These are phyloP conservation scores for Deilephila elpenor DNA, from an alignment of 2,888 invertebrate species.

Conservation along the genomic window DNA sequence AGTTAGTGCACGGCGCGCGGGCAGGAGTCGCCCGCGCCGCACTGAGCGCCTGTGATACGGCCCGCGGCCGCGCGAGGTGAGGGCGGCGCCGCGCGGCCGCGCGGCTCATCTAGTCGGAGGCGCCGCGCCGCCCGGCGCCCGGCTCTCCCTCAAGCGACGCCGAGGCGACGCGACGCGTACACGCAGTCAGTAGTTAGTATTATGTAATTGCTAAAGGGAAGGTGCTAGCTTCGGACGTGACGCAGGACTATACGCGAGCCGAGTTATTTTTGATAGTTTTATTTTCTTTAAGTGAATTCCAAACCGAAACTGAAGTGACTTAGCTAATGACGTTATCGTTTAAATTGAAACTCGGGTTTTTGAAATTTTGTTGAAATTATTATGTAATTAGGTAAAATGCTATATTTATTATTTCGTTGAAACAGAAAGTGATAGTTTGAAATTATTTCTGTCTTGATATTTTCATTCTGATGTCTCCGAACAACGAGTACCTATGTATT, in stretches of 20 bases:
- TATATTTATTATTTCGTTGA: constrained; percentile 83
- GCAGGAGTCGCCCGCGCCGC: constrained; percentile 78
- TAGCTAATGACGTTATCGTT: constrained; percentile 79
- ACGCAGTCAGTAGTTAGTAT: constrained; percentile 82
- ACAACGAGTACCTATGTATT: constrained; percentile 69
- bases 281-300: constrained; percentile 83
- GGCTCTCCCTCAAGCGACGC: constrained; percentile 49
- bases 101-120: constrained; percentile 65
- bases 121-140: constrained; percentile 63
- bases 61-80: constrained; percentile 52
- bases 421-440: constrained; percentile 77
- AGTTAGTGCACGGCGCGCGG: constrained; percentile 86
- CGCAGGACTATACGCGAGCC: constrained; percentile 82
- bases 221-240: constrained; percentile 85
- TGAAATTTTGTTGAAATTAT: constrained; percentile 84
- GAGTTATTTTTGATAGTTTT: constrained; percentile 85
- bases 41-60: constrained; percentile 78
- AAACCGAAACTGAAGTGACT: constrained; percentile 80
- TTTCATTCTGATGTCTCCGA: constrained; percentile 70
- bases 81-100: constrained; percentile 61
- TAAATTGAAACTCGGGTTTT: constrained; percentile 77
- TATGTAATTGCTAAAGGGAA: constrained; percentile 83
- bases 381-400: constrained; percentile 82
- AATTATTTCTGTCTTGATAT: constrained; percentile 84
- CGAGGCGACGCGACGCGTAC: constrained; percentile 62